Evolutionary conservation across 2,888 invertebrate species (phyloP), one percentile per base, ranked within the genome.

Genomic region (Trachelus iudaicus): DNA sequence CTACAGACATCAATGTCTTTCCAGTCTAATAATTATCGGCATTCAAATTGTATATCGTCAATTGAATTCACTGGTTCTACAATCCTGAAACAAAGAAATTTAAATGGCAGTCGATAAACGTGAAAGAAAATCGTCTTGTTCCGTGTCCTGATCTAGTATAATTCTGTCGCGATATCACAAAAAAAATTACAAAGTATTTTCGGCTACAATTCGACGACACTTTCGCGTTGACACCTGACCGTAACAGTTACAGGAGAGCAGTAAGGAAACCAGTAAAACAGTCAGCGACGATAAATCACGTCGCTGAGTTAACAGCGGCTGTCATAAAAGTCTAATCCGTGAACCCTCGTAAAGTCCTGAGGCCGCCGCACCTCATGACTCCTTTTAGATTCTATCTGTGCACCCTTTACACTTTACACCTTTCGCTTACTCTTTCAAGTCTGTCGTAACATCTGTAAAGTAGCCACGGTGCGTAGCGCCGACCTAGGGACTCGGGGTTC

Each of bases 261-360:
- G 56, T 23, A 56, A 56, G 56, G 56, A 56, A 76, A 78, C 75
- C 56, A 78, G 78, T 78, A 78, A 78, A 78, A 78, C 40, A 75
- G 76, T 76, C 75, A 56, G 56, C 56, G 9, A 2, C 69, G 76
- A 73, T 75, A 78, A 78, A 78, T 78, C 78, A 78, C 75, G 69
- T 73, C 76, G 73, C 76, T 69, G 71, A 78, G 78, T 75, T 78
- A 78, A 78, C 78, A 76, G 76, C 73, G 75, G 35, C 69, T 76
- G 75, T 73, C 73, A 76, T 78, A 78, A 78, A 78, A 78, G 75
- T 78, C 73, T 76, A 78, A 78, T 78, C 76, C 78, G 75, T 73
- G 75, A 77, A 73, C 78, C 73, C 75, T 78, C 78, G 76, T 78
- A 78, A 78, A 78, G n/a, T 6, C 12, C 33, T 11, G 33, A 33